Percentiles rank a stretch among this genome's conserved stretches.
Conservation (phyloP, 2,113 vertebrate genomes). For the Gavialis gangeticus region DNA sequence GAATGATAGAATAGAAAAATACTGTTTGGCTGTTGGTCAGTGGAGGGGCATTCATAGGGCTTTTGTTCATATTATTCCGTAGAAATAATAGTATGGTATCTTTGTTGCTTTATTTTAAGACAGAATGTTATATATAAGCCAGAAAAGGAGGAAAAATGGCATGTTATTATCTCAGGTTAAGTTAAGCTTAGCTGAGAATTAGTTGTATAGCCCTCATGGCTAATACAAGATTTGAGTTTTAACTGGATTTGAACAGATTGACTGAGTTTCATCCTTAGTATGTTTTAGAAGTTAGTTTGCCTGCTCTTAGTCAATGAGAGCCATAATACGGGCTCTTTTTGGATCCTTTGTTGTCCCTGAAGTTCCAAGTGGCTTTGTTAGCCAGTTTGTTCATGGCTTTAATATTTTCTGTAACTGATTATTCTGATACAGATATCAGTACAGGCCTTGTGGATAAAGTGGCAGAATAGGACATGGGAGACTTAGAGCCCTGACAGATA, state of each 20-base stretch:
- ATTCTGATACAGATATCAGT: not conserved
- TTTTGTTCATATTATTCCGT: not conserved
- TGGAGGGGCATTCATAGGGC: not conserved
- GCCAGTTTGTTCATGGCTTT: not conserved
- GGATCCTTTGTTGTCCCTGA: accelerated
- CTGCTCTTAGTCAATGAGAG: not conserved
- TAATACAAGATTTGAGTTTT: not conserved
- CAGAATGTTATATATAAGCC: not conserved
- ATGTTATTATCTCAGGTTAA: not conserved
- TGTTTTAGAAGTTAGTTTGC: not conserved
- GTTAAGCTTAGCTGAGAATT: not conserved
- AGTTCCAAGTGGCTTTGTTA: not conserved
- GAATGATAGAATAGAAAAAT: too few relatives aligned
- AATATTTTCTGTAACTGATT: not conserved
- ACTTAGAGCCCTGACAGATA: too few relatives aligned
- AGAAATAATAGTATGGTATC: not conserved
- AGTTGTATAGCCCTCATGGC: not conserved
- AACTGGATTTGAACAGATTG: not conserved
- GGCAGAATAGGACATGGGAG: too few relatives aligned
- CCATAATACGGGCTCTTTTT: not conserved
- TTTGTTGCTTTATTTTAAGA: not conserved
- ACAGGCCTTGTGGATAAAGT: too few relatives aligned
- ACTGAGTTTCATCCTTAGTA: not conserved
- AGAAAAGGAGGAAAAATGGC: not conserved
- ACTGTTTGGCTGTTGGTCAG: not conserved